Conservation (phyloP, 1,140 invertebrate species). For the Pollicipes pollicipes region DNA sequence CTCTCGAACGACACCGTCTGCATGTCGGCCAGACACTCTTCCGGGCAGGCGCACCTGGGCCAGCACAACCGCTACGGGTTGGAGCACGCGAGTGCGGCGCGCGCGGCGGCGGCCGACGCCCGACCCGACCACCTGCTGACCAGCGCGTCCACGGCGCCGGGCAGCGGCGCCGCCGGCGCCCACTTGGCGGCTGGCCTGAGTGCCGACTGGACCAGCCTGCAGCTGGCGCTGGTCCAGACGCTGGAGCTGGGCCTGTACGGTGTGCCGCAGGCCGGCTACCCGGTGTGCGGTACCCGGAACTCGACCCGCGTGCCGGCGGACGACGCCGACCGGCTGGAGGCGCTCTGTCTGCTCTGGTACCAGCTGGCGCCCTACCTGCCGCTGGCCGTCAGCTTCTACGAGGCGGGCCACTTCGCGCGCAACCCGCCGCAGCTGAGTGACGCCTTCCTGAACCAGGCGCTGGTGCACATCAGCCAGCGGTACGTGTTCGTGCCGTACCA, state of each 20-base stretch:
- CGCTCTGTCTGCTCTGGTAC: conserved; percentile 15
- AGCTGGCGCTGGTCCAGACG: conserved; percentile 13
- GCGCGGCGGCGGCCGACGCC: background rate
- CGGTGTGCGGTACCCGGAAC: conserved; percentile 27
- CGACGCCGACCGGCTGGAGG: conserved; percentile 9
- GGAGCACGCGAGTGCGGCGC: conserved; percentile 1
- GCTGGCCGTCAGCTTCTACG: conserved; percentile 15
- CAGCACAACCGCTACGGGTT: conserved; percentile 7
- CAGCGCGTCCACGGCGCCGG: conserved; percentile 14
- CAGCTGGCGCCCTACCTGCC: conserved; percentile 13
- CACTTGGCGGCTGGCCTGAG: conserved; percentile 11
- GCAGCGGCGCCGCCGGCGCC: conserved; percentile 10
- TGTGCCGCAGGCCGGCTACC: conserved; percentile 27
- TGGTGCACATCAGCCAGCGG: conserved; percentile 25
- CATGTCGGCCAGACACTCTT: background rate
- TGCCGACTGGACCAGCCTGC: conserved; percentile 10
- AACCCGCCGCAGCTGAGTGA: conserved; percentile 14
- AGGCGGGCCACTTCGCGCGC: conserved; percentile 10
- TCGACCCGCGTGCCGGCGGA: conserved; percentile 1
- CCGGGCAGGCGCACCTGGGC: background rate
- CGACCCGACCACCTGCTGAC: conserved; percentile 7
- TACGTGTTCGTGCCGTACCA: conserved; percentile 63
- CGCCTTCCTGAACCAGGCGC: conserved; percentile 11
- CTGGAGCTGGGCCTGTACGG: conserved; percentile 27
- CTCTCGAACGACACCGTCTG: conserved; percentile 5